Base-by-base conservation (phyloP, 2,113 vertebrate species). In the Cheirogaleus medius region DNA sequence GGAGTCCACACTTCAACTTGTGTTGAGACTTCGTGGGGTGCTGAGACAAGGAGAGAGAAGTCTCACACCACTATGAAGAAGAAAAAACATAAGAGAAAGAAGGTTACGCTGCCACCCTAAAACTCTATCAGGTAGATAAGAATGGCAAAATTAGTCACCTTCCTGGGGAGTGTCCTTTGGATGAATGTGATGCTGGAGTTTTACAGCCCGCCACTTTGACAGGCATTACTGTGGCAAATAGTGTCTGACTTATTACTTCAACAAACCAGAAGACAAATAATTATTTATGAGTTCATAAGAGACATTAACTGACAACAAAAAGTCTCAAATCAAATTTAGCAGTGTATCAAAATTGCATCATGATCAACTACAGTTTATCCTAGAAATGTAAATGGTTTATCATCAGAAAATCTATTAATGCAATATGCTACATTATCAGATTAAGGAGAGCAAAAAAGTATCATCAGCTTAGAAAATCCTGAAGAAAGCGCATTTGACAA, bases 31-130 rank as follows among this genome's bases (percentile, higher is more conserved):
- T 96, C 99, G 99, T 42, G 99, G 99, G 99, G 99, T 93, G 99
- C 99, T 42, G 99, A 99, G 98, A 99, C 99, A 90, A 99, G 99
- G 87, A 99, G 99, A 99, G 99, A 99, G 99, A 99, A 99, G 99
- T 99, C 99, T 86, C 99, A 99, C 98, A 99, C 99, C 49, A 99
- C 99, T 76, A 99, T 99, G 96, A 99, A 99, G 98, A 99, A 99
- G 99, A 99, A 99, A 99, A 99, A 99, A 98, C 99, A 99, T 97
- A 99, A 99, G 99, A 99, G 99, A 98, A 99, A 99, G 99, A 99
- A 99, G 99, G 99, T 99, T 97, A 99, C 99, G 95, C 99, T 99
- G 89, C 99, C 5, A 99, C 99, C 98, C 99, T 99, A 1, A 99
- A 99, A 78, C 99, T 99, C 97, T 99, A 99, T 98, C 97, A 99